phyloP scores from a whole-genome alignment of 2,888 invertebrate genomes.

The Linyphia triangularis region DNA sequence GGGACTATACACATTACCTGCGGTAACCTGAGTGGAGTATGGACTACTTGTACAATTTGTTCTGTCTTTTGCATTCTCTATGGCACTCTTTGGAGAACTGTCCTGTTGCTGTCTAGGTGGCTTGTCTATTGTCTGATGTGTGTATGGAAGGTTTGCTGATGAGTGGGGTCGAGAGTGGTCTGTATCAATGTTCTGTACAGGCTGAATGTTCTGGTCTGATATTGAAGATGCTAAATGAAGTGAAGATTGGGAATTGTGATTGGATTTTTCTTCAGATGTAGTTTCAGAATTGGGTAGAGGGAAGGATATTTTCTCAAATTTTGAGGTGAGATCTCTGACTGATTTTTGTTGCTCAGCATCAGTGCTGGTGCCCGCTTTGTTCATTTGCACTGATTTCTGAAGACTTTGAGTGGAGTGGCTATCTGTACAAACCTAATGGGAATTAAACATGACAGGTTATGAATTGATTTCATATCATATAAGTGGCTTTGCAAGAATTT shows the following conservation, averaged over 20 bases:
- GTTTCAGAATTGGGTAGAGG: slow-evolving; percentile 8
- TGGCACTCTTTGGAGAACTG: neutral
- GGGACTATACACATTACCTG: slow-evolving; percentile 55
- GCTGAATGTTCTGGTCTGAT: neutral
- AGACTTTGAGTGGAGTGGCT: slow-evolving; percentile 25
- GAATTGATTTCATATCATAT: neutral
- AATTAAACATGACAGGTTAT: neutral
- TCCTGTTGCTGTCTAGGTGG: slow-evolving; percentile 10
- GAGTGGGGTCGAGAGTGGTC: slow-evolving; percentile 1
- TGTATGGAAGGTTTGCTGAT: neutral
- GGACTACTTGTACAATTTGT: neutral
- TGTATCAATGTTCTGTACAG: too few species aligned
- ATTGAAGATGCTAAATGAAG: neutral
- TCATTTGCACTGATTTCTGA: neutral
- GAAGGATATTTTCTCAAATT: slow-evolving; percentile 84
- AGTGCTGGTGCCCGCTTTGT: neutral
- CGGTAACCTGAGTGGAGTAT: slow-evolving; percentile 31
- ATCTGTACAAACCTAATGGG: slow-evolving; percentile 13
- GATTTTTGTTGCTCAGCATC: slow-evolving; percentile 79
- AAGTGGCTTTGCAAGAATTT: neutral
- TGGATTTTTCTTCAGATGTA: slow-evolving; percentile 4
- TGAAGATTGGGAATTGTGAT: neutral
- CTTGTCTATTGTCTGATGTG: neutral
- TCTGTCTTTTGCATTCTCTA: slow-evolving; percentile 42
- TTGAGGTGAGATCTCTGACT: slow-evolving; percentile 89